Conservation (phyloP, 2,888 invertebrate species). For the Drosophila kuntzei region DNA sequence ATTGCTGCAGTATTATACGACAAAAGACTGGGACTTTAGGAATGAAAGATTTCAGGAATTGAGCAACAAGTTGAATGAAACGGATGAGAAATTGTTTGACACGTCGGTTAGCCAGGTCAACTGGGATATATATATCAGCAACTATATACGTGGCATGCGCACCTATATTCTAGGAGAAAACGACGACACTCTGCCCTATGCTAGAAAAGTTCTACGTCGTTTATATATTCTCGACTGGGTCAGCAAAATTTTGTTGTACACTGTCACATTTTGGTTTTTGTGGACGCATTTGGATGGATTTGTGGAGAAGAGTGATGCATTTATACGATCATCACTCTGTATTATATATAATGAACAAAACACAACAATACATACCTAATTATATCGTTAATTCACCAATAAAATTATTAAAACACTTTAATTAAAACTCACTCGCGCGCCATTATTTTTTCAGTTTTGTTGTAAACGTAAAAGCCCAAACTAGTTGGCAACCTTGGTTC, state of each 20-base stretch:
- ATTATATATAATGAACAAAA: slow-evolving; percentile 65
- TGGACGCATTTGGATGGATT: slow-evolving; percentile 83
- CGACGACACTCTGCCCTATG: slow-evolving; percentile 90
- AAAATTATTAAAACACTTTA: slow-evolving; percentile 14
- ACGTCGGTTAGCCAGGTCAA: slow-evolving; percentile 86
- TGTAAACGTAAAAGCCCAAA: too few relatives aligned
- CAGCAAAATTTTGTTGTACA: slow-evolving; percentile 76
- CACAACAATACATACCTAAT: slow-evolving; percentile 58
- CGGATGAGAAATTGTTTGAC: slow-evolving; percentile 88
- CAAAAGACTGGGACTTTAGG: slow-evolving; percentile 91
- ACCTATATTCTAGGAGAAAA: slow-evolving; percentile 94
- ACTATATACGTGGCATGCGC: slow-evolving; percentile 93
- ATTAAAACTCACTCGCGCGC: not conserved
- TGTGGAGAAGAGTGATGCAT: slow-evolving; percentile 73
- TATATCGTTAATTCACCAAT: slow-evolving; percentile 28
- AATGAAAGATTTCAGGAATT: slow-evolving; percentile 88
- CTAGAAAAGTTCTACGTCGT: slow-evolving; percentile 85
- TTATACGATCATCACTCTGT: slow-evolving; percentile 67
- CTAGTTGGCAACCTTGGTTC: too few relatives aligned
- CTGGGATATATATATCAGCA: slow-evolving; percentile 89
- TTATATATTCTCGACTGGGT: slow-evolving; percentile 87
- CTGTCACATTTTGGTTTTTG: slow-evolving; percentile 81
- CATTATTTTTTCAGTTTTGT: not conserved
- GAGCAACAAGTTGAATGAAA: slow-evolving; percentile 86
- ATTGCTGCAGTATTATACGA: slow-evolving; percentile 91